phyloP scores from a whole-genome alignment of 1,140 invertebrate genomes.

The Listronotus oregonensis region DNA sequence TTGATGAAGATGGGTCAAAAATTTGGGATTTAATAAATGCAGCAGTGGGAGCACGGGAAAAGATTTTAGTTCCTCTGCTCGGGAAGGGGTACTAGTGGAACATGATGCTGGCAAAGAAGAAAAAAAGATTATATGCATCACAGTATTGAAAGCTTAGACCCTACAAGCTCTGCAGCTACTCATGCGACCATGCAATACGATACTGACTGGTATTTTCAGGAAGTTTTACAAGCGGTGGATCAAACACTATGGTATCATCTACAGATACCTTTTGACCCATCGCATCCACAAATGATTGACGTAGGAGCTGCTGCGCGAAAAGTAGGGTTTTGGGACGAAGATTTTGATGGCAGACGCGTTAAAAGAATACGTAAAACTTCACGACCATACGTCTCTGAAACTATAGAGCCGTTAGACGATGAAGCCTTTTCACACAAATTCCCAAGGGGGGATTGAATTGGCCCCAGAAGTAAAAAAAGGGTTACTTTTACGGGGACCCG shows the following conservation, averaged over 20 bases:
- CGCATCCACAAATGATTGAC: conserved; percentile 43
- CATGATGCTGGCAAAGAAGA: conserved; percentile 50
- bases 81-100: conserved; percentile 50
- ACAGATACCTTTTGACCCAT: conserved; percentile 68
- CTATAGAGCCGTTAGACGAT: conserved; percentile 56
- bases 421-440: conserved; percentile 56
- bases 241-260: conserved; percentile 74
- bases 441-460: conserved; percentile 58
- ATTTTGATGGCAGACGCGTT: conserved; percentile 37
- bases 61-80: conserved; percentile 57
- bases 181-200: conserved; percentile 83
- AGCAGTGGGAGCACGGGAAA: conserved; percentile 58
- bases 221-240: conserved; percentile 77
- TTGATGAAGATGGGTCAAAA: conserved; percentile 58
- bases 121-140: conserved; percentile 65
- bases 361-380: conserved; percentile 49
- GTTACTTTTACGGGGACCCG: conserved; percentile 62
- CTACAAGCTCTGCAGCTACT: conserved; percentile 76
- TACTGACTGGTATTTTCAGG: conserved; percentile 80
- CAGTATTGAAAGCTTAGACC: conserved; percentile 71
- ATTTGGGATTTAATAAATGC: conserved; percentile 54
- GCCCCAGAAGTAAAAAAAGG: conserved; percentile 60
- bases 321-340: conserved; percentile 57
- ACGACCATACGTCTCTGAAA: conserved; percentile 58
- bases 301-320: conserved; percentile 52